phyloP scores from a whole-genome alignment of 2,113 vertebrate genomes.

The Leucoraja erinaceus region DNA sequence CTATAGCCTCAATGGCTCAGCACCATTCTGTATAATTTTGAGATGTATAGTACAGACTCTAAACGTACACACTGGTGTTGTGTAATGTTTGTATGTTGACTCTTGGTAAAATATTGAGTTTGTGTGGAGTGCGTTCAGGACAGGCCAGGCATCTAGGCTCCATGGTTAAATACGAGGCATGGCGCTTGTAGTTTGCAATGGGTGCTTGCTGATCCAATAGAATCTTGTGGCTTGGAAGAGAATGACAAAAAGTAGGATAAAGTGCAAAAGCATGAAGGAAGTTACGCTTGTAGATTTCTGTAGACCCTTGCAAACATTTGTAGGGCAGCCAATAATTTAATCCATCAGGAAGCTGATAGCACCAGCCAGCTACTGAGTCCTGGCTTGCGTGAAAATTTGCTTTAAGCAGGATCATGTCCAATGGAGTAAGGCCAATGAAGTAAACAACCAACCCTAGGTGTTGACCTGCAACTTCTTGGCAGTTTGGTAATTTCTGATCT shows the following conservation, averaged over 20 bases:
- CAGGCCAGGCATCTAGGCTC: neutral
- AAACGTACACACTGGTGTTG: neutral
- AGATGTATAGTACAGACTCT: neutral
- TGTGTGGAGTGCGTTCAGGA: neutral
- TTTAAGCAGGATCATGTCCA: neutral
- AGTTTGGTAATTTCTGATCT: neutral
- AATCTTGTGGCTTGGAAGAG: neutral
- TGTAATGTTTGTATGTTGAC: neutral
- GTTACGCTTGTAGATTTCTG: neutral
- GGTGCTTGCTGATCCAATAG: neutral
- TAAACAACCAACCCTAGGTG: neutral
- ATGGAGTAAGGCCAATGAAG: neutral
- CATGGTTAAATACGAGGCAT: neutral
- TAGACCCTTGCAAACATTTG: neutral
- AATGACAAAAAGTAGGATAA: neutral
- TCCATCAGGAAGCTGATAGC: neutral
- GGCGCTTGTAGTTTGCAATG: neutral
- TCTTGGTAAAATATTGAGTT: neutral
- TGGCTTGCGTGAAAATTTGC: neutral
- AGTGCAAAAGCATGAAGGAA: neutral
- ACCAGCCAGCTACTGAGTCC: neutral
- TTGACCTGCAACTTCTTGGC: neutral
- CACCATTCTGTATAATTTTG: neutral
- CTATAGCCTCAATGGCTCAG: neutral
- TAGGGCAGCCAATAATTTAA: neutral